Evolutionary conservation across 2,888 invertebrate genomes (phyloP), one percentile per base, ranked within the genome.

Genomic region (Campoplex capitator): DNA sequence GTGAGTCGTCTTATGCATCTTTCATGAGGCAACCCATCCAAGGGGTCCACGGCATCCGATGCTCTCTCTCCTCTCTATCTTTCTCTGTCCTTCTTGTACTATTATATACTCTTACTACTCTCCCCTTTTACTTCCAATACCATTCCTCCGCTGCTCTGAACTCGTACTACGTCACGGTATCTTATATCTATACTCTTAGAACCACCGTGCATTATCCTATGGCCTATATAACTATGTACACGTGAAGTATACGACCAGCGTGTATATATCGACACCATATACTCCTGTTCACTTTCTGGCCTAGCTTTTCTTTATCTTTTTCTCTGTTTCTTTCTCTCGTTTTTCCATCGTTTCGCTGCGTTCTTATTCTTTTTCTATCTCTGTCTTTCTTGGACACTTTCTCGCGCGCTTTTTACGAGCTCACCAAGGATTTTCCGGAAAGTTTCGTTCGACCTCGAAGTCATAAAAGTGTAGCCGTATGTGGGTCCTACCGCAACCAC

Each of bases 1-100:
- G 94, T 94, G 94, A 94, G 94, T 94, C 94, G 94, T 94, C 94
- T 94, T 94, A 94, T 94, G 94, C 94, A 94, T 94, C 94, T 94
- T 94, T 94, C 94, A 94, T 94, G 94, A 94, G 94, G 92, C 93
- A 91, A 81, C 91, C 91, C 93, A 93, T 93, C 94, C 93, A 93
- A 94, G 94, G 94, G 94, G 93, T 93, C 93, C 93, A 91, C 91
- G 90, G 91, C 91, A 91, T 91, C 89, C 91, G 88, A 90, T 88
- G 84, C 88, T 90, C 84, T 13, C 86, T 54, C 84, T 77, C 51
- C 6, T 81, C 28, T 62, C 82, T 77, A 38, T 75, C 67, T 83
- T 54, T 65, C 54, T 67, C 67, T 58, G 77, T 73, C 85, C 83
- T 83, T 76, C 80, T 78, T 83, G 32, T 32, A 62, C 81, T 84